Percentiles rank a stretch among this genome's conserved stretches.
phyloP scores from a whole-genome alignment of 2,888 invertebrate species.

The Eupithecia subfuscata region DNA sequence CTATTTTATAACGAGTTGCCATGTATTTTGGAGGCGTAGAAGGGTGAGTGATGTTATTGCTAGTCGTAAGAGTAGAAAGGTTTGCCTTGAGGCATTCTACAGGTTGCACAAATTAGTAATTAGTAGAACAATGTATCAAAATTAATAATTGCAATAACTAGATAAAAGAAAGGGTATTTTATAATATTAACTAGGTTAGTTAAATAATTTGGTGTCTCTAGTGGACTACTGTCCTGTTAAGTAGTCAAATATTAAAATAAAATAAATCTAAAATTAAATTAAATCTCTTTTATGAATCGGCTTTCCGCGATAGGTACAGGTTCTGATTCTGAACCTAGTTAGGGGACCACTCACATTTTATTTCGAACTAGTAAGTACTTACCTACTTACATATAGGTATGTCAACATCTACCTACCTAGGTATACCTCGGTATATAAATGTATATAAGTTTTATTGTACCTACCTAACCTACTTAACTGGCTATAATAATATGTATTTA shows the following conservation, averaged over 20 bases:
- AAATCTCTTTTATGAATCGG: not conserved
- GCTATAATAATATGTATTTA: too few relatives aligned
- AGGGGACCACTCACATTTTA: not conserved
- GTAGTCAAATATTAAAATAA: too few relatives aligned
- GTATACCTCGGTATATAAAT: too few relatives aligned
- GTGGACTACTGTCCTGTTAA: not conserved
- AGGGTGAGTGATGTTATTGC: slow-evolving; percentile 64
- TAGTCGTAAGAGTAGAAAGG: slow-evolving; percentile 73
- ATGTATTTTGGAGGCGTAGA: slow-evolving; percentile 77
- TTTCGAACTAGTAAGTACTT: too few relatives aligned
- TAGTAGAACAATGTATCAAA: slow-evolving; percentile 21
- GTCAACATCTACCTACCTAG: too few relatives aligned
- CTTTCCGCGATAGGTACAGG: not conserved
- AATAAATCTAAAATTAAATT: too few relatives aligned
- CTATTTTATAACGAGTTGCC: slow-evolving; percentile 2
- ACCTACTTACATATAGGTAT: too few relatives aligned
- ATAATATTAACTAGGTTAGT: too few relatives aligned
- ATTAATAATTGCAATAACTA: not conserved
- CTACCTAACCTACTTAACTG: too few relatives aligned
- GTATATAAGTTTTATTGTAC: too few relatives aligned
- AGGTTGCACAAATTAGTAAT: slow-evolving; percentile 58
- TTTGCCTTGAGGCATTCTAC: slow-evolving; percentile 67
- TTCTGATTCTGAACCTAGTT: not conserved
- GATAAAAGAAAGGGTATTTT: not conserved
- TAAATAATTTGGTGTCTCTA: not conserved